phyloP scores from a whole-genome alignment of 2,797 vertebrate species.

The Nasua narica region DNA sequence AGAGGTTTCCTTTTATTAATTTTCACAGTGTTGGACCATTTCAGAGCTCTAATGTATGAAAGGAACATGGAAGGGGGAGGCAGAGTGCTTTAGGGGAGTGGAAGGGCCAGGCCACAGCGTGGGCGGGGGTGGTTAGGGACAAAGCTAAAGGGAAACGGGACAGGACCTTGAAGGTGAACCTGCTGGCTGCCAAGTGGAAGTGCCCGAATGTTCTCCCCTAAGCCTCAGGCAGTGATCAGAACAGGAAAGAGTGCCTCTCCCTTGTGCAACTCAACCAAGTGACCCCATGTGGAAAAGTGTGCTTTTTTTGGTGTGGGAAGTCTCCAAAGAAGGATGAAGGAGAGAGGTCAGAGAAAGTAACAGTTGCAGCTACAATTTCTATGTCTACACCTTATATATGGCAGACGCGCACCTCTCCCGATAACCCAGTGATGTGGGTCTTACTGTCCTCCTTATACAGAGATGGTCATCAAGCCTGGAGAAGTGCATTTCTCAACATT shows the following conservation, averaged over 20 bases:
- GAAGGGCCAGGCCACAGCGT: background rate
- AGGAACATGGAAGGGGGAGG: background rate
- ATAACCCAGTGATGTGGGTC: background rate
- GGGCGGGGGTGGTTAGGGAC: fast-evolving
- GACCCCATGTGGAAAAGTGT: background rate
- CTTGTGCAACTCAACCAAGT: background rate
- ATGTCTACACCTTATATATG: fast-evolving
- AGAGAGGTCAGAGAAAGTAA: background rate
- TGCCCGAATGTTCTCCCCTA: no score
- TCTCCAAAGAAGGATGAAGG: background rate
- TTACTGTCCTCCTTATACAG: background rate
- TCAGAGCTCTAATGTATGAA: background rate
- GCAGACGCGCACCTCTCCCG: background rate
- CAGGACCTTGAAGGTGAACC: background rate
- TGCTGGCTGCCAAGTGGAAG: background rate
- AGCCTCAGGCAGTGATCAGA: background rate
- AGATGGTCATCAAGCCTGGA: background rate
- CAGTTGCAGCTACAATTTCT: fast-evolving
- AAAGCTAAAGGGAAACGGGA: background rate
- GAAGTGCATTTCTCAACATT: background rate
- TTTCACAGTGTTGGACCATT: background rate
- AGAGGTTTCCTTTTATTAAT: background rate
- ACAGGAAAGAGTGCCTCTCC: background rate
- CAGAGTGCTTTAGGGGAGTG: background rate
- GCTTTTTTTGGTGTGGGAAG: background rate